Conservation (phyloP, 2,113 vertebrate species). For the Rattus norvegicus region GRCr8 NC_086037.1:57996001-57996500, state of each 20-base stretch:
- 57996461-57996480: no score
- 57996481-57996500: no score
- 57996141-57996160: neutral
- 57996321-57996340: neutral
- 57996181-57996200: neutral
- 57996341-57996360: no score
- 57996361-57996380: no score
- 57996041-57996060: neutral
- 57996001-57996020: neutral
- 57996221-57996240: neutral
- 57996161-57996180: neutral
- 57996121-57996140: neutral
- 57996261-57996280: neutral
- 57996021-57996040: neutral
- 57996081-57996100: neutral
- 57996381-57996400: no score
- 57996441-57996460: no score
- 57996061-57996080: neutral
- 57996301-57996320: neutral
- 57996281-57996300: neutral
- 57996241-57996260: neutral
- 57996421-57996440: no score
- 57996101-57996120: neutral
- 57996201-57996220: neutral
- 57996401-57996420: no score